These are phyloP conservation scores for Plebejus melissa DNA, from an alignment of 2,888 invertebrate genomes.

Conservation along the genomic window DNA sequence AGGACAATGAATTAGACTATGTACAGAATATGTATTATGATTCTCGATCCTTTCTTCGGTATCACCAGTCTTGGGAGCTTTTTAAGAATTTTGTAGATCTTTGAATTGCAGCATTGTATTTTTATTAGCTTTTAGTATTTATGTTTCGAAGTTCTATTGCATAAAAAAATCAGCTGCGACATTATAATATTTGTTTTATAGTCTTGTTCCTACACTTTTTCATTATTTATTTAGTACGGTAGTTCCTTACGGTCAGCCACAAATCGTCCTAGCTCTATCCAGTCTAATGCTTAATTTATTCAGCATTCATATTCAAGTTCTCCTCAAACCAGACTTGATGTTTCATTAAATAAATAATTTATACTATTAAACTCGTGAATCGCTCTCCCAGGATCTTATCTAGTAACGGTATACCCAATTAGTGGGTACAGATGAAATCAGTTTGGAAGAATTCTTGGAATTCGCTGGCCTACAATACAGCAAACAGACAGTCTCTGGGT, in stretches of 20 bases:
- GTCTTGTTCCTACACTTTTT: not conserved
- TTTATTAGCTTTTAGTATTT: too few relatives aligned
- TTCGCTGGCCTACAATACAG: constrained; percentile 43
- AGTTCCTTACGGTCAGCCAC: not conserved
- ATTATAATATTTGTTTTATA: not conserved
- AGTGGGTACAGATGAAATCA: constrained; percentile 46
- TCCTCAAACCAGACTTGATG: constrained; percentile 6
- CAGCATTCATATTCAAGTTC: constrained; percentile 13
- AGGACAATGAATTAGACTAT: not conserved
- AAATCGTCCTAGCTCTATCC: not conserved
- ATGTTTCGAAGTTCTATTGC: too few relatives aligned
- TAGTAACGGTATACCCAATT: constrained; percentile 41
- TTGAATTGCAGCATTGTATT: not conserved
- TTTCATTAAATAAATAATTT: constrained; percentile 19
- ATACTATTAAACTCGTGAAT: constrained; percentile 41
- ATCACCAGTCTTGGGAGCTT: not conserved
- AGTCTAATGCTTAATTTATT: constrained; percentile 18
- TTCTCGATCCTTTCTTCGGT: not conserved
- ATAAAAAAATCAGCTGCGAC: too few relatives aligned
- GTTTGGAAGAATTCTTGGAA: constrained; percentile 48
- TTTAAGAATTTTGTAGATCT: not conserved
- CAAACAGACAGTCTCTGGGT: constrained; percentile 17
- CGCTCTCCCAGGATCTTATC: constrained; percentile 63
- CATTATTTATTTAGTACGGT: not conserved
- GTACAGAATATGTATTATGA: not conserved